Evolutionary conservation across 2,888 invertebrate species (phyloP), one percentile per base, ranked within the genome.

Genomic region (Sphecodes monilicornis): DNA sequence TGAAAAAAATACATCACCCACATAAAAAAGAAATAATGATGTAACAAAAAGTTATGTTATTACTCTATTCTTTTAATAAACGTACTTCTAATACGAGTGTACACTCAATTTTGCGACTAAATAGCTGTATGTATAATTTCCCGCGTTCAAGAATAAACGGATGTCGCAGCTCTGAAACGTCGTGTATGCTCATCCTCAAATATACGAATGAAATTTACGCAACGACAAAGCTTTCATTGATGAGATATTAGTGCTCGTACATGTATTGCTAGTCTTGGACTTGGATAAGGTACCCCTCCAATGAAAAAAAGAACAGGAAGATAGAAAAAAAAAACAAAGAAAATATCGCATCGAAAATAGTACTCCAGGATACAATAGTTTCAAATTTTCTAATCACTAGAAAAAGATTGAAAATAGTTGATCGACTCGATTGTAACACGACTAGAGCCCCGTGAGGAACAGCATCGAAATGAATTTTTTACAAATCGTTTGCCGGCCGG

Each of bases 401-500:
- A 16, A 29, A 69, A 70, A 10, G 2, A 57, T 54, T 11, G 3
- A 16, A 26, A 77, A 64, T 43, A 54, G 64, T 43, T 18, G 11
- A 70, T 76, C 50, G 22, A 36, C 18, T 60, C 26, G 18, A 57
- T 57, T 3, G 26, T 26, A 60, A 60, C 6, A 11, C 18, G 11
- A 73, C 18, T 60, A 66, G 6, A 39, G 32, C 13, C 32, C 41
- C 41, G 18, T 57, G 36, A 29, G 18, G 74, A 26, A 32, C 46
- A 32, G 3, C 41, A 72, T n/a, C 54, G 60, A 66, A 80, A 78
- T 60, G 29, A 60, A 60, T 72, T 82, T 82, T 86, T 75, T 80
- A 77, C 79, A 60, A 46, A 32, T 29, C 71, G 68, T 76, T 82
- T 75, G 91, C 92, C 92, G 92, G 91, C 91, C 92, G 92, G 92